These are phyloP conservation scores for Dugesia japonica DNA, from an alignment of 2,888 invertebrate species.

Conservation along the genomic window DNA sequence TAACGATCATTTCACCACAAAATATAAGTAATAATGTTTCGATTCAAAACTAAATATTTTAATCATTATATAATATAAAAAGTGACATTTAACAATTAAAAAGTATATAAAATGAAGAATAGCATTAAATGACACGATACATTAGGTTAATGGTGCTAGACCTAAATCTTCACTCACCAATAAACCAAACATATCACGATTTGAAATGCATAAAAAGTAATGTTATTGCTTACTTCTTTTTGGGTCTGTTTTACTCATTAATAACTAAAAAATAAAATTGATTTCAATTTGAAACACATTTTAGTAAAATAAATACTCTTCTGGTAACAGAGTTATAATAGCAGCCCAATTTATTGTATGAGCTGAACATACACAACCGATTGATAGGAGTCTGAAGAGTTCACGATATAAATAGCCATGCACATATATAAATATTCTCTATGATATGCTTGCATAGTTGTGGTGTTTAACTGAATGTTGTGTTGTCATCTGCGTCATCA, in stretches of 20 bases:
- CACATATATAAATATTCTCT: not conserved
- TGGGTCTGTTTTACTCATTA: not conserved
- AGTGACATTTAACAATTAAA: no score
- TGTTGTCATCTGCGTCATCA: slow-evolving; percentile 7
- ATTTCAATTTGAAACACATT: slow-evolving; percentile 13
- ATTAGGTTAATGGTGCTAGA: slow-evolving; percentile 1
- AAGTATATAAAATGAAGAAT: not conserved
- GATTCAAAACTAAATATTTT: no score
- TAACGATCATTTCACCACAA: no score
- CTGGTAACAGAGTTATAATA: slow-evolving; percentile 12
- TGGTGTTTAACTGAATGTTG: not conserved
- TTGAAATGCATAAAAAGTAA: not conserved
- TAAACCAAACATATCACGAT: slow-evolving; percentile 20
- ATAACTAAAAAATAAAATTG: not conserved
- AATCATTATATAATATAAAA: no score
- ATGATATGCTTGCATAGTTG: not conserved
- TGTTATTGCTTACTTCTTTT: not conserved
- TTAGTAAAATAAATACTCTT: slow-evolving; percentile 20
- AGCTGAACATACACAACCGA: slow-evolving; percentile 8
- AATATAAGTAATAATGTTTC: no score
- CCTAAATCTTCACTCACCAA: not conserved
- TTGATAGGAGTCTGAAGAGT: slow-evolving; percentile 12
- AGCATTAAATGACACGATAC: slow-evolving; percentile 7
- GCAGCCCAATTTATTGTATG: slow-evolving; percentile 14
- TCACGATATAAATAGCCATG: not conserved